Evolutionary conservation across 2,888 invertebrate species (phyloP), one percentile per base, ranked within the genome.

Genomic region (Pterostichus niger): DNA sequence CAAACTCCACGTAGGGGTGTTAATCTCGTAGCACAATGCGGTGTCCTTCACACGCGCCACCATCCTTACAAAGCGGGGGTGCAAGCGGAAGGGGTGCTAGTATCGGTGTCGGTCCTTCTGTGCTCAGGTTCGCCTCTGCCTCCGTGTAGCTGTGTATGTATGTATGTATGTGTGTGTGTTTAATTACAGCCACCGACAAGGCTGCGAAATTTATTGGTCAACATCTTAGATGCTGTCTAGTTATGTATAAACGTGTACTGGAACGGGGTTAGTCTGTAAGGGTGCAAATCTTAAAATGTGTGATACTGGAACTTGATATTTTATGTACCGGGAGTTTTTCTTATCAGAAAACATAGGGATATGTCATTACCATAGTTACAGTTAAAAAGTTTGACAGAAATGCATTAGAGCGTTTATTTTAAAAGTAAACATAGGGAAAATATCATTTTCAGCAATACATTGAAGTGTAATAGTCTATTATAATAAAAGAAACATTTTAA

Each of bases 141-240:
- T 40, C 24, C 44, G 52, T 49, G n/a, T 64, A 64, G n/a, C 35
- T 44, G n/a, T 71, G 77, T 35, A 9, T 33, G n/a, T 56, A 31
- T 76, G 17, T 54, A 76, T 81, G 75, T 75, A 40, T 82, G 84
- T 85, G 85, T 86, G 84, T 86, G 86, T 85, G 85, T 85, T 86
- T 86, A 86, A 86, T 86, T 86, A 86, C 85, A 86, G 84, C 80
- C 84, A 86, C 85, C 85, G 85, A 86, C 85, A 85, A 85, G 85
- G 84, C 83, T 84, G 82, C 80, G 84, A 85, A 85, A 86, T 86
- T 86, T 86, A 86, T 86, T 86, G 86, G 86, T 85, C 86, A 86
- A 85, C 86, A 83, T 86, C 85, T 86, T 85, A 86, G 86, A 84
- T 83, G 84, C 80, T 84, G 84, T 84, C 84, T 84, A 85, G 85